Percentiles rank a stretch among this genome's conserved stretches.
These are phyloP conservation scores for Palythoa caribaeorum DNA, from an alignment of 92 coral and sea anemone genomes.

Conservation along the genomic window DNA sequence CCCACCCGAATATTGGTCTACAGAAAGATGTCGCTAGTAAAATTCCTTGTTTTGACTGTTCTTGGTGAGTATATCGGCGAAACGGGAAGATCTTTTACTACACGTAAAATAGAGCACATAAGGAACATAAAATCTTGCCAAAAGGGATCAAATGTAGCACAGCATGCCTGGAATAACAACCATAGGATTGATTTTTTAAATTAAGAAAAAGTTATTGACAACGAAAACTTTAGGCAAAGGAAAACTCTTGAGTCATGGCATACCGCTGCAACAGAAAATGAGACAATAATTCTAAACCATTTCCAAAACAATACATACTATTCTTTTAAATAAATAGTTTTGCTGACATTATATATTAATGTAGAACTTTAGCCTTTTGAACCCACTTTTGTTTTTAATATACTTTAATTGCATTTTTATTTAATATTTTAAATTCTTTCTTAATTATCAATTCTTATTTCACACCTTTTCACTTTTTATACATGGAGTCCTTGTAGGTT, in stretches of 20 bases:
- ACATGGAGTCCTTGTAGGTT: background rate
- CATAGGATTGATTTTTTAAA: background rate
- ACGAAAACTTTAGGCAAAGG: background rate
- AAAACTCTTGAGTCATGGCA: background rate
- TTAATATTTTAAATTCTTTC: background rate
- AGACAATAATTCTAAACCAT: background rate
- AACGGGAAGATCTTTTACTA: background rate
- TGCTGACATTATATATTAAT: background rate
- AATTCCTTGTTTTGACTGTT: background rate
- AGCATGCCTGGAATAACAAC: background rate
- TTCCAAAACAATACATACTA: background rate
- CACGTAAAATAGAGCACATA: background rate
- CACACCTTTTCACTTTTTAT: background rate
- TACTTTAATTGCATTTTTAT: no score
- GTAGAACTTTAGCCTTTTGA: background rate
- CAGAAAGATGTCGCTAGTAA: slow-evolving; percentile 3
- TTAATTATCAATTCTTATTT: background rate
- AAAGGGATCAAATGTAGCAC: background rate
- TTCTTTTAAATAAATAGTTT: background rate
- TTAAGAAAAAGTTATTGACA: background rate
- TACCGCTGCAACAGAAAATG: background rate
- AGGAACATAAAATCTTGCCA: background rate
- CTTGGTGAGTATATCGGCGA: background rate
- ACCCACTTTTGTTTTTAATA: background rate
- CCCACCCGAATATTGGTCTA: background rate